Base-by-base conservation (phyloP, 2,888 invertebrate species). In the Harpalus rubripes region DNA sequence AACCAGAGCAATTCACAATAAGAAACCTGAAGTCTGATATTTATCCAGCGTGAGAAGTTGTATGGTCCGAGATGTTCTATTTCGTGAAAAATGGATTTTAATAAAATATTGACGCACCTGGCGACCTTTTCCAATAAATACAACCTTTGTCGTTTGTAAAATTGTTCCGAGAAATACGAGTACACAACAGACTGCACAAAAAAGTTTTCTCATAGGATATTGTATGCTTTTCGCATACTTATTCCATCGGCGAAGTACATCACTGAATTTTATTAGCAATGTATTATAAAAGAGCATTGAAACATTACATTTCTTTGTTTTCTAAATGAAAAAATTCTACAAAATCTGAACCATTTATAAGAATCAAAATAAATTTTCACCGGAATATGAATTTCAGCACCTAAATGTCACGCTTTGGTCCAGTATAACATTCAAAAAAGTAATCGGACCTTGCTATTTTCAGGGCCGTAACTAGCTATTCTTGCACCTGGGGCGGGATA, bases 61-160 rank as follows among this genome's bases (percentile, higher is more conserved):
- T 12, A 52, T 16, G 15, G 22, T 56, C 44, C 41, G 44, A 74
- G 41, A 44, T 16, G 41, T 44, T 72, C 68, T 72, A 72, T 72
- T 32, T 74, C 41, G 72, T 18, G 72, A 74, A 74, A 72, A 74
- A 74, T 74, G 72, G 68, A 68, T 68, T 68, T 68, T 41, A 32
- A 65, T 65, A 65, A 61, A 65, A 65, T 65, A 65, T 65, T 52
- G 44, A 52, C 12, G 44, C 3, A 32, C 32, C 32, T 32, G 32
- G 32, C 26, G 18, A 41, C 8, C 65, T 65, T 72, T 74, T 41
- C 16, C 72, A 44, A 22, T 41, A 74, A 44, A 74, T 74, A 74
- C 16, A 74, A 15, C 44, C 16, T 72, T 72, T 72, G 41, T 72
- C 41, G 68, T 41, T 7, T 8, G 68, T 39, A 39, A 72, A 72